Evolutionary conservation across 2,888 invertebrate species (phyloP), one percentile per base, ranked within the genome.

Genomic region (Lingula anatina): DNA sequence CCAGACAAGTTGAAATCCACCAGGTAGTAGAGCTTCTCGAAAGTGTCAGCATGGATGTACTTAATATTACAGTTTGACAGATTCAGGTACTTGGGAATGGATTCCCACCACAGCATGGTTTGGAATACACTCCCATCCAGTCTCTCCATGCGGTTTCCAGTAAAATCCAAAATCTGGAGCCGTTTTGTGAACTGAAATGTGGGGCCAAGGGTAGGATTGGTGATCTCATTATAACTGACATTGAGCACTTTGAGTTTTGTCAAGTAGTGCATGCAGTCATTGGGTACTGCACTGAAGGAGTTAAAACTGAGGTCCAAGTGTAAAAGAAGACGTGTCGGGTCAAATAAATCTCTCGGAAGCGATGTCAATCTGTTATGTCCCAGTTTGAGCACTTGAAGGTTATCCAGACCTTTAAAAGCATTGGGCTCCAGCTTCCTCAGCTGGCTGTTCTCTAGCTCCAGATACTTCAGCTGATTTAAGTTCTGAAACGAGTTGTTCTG

Each of bases 271-370:
- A 65, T 54, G 35, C 49, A 45, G 12, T 45, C 41, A 21, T 61
- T 54, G 0, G 64, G 61, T 25, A 68, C 50, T 1, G 23, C 31
- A 5, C 47, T 41, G 23, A 65, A 49, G 23, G 44, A 38, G 49
- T 68, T 68, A 40, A 56, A 43, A 41, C 59, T 59, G 5, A 68
- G 53, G 47, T 66, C 64, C 7, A 68, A 51, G 7, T 55, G 44
- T 44, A 62, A 52, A 38, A 68, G 44, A 21, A 54, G 21, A 5
- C 44, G 47, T 27, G 51, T 53, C 40, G 55, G 55, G 5, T 50
- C 39, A 53, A 68, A 64, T 5, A 65, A 42, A 21, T 58, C 44
- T 27, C 49, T 50, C 3, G 61, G 57, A 15, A 68, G 45, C 4
- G 45, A 37, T 24, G 51, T 47, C 24, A 68, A 46, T 2, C 51